Base-by-base conservation (phyloP, 2,888 invertebrate species). In the Hetaerina titia region DNA sequence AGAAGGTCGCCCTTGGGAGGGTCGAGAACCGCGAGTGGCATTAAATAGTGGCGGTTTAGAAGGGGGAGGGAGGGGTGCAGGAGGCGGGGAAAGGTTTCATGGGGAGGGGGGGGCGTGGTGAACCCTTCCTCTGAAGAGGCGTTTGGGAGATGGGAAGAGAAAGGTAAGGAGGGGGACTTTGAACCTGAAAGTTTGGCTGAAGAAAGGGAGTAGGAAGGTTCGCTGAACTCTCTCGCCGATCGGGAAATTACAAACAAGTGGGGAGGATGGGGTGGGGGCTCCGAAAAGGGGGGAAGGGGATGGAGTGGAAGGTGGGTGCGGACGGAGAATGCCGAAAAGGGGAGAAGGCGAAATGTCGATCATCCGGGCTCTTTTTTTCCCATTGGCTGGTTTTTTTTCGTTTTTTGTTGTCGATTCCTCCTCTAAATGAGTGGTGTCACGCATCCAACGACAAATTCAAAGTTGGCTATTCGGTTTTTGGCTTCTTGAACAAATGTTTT, bases 1-100 rank as follows among this genome's bases (percentile, higher is more conserved):
- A 56, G 63, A 19, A 22, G 74, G 60, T 19, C 87, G 31, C 95
- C 95, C 56, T 94, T 90, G 90, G 95, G 56, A 94, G 90, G 74
- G 90, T 92, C 92, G 92, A 92, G 92, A 92, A 92, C 92, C 92
- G 92, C 69, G 92, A 92, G 64, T 92, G 92, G 92, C 74, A 92
- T 92, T 92, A 89, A 31, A 81, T 31, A 81, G 81, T 81, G 81
- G 25, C 81, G 81, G 81, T 81, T 31, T 25, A 15, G 81, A 13
- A 13, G 45, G 6, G 6, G 56, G 56, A 56, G 56, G 63, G 64
- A 45, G 19, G 45, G 45, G 64, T 45, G 56, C 9, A 45, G 69
- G 56, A 69, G 69, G n/a, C 69, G 19, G 0, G 57, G 69, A 56
- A 22, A 45, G 74, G 69, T 22, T 45, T 15, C 22, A 45, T 22